Evolutionary conservation across 2,888 invertebrate species (phyloP).

Genomic region (Ichneumoninae sp.): DNA sequence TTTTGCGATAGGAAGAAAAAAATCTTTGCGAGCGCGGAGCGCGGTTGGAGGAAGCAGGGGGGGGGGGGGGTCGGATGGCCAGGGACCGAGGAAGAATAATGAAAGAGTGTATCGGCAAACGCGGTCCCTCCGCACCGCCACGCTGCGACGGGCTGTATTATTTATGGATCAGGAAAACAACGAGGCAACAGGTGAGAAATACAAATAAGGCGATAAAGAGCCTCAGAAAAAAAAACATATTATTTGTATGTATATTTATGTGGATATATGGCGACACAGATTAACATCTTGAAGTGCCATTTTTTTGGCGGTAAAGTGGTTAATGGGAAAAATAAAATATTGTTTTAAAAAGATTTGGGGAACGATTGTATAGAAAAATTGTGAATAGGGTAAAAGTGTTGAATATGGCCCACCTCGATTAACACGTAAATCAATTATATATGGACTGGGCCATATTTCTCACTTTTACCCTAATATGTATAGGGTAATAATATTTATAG

Average conservation of each 20-base stretch:
- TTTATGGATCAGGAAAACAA: not conserved
- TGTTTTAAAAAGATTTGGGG: not conserved
- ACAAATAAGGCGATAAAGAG: not conserved
- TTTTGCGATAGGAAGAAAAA: constrained; percentile 20
- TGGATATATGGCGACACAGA: not conserved
- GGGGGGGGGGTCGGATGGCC: not conserved
- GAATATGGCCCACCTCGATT: too few relatives aligned
- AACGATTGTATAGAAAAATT: not conserved
- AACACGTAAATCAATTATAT: too few relatives aligned
- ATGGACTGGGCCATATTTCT: too few relatives aligned
- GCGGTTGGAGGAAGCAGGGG: constrained; percentile 2
- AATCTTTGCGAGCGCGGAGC: constrained; percentile 4
- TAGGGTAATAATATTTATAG: too few relatives aligned
- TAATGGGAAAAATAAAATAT: not conserved
- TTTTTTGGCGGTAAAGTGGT: not conserved
- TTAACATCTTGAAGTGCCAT: not conserved
- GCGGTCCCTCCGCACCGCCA: not conserved
- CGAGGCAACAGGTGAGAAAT: constrained; percentile 1
- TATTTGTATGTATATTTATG: too few relatives aligned
- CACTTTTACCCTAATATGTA: too few relatives aligned
- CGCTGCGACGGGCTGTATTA: not conserved
- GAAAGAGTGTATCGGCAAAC: constrained; percentile 18
- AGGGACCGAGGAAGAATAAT: constrained; percentile 24
- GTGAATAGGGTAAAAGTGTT: not conserved
- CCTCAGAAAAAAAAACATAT: not conserved